phyloP scores from a whole-genome alignment of 2,797 vertebrate genomes.

The Erpetoichthys calabaricus region DNA sequence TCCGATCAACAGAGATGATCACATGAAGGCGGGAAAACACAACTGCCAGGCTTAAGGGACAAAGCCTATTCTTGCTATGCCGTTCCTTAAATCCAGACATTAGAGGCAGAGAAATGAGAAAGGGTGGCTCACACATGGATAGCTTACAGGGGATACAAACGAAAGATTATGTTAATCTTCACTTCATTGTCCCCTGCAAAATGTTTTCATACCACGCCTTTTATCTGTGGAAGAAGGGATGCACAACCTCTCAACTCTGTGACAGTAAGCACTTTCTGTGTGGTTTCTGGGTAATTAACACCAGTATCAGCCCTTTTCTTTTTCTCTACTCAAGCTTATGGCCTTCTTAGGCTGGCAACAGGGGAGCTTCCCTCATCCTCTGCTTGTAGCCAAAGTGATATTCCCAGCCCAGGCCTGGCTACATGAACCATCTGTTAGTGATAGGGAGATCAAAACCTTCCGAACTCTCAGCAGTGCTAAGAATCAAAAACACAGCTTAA shows the following conservation, averaged over 20 bases:
- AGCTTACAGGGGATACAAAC: constrained; percentile 95
- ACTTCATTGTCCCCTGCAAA: constrained; percentile 87
- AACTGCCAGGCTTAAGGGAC: constrained; percentile 71
- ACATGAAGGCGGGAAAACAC: constrained; percentile 92
- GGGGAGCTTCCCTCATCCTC: constrained; percentile 79
- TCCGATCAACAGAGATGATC: constrained; percentile 78
- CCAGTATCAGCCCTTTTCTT: constrained; percentile 94
- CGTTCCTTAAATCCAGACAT: constrained; percentile 76
- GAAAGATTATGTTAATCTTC: constrained; percentile 99
- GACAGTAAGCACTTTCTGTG: constrained; percentile 99
- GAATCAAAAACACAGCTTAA: constrained; percentile 66
- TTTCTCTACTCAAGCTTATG: constrained; percentile 97
- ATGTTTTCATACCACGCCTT: constrained; percentile 99
- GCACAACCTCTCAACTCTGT: constrained; percentile 96
- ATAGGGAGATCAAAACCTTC: constrained; percentile 77
- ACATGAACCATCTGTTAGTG: constrained; percentile 90
- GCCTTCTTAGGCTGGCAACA: constrained; percentile 92
- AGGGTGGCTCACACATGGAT: constrained; percentile 77
- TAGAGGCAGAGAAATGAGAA: constrained; percentile 66
- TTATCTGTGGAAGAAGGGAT: constrained; percentile 97
- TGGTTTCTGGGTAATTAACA: constrained; percentile 99
- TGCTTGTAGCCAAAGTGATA: constrained; percentile 66
- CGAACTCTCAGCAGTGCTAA: constrained; percentile 48
- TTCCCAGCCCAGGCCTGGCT: constrained; percentile 69
- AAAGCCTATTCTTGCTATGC: constrained; percentile 79